phyloP scores from a whole-genome alignment of 2,888 invertebrate genomes.

The Eueremaeus valkanovi region DNA sequence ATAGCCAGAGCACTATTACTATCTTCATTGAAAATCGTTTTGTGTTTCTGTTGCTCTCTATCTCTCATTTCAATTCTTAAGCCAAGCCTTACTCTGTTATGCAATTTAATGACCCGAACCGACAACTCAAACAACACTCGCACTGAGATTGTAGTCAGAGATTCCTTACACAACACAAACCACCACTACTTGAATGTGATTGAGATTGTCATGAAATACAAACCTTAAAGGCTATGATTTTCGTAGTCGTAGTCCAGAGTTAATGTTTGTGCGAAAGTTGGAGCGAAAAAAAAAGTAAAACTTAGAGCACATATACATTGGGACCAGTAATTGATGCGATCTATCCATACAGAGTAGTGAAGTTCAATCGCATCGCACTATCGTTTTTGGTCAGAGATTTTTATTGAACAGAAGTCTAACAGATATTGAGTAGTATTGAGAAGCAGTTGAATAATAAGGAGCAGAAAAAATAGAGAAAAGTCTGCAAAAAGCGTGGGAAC shows the following conservation, averaged over 20 bases:
- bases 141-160: slow-evolving; percentile 14
- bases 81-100: slow-evolving; percentile 30
- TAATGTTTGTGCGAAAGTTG: neutral
- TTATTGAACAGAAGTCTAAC: neutral
- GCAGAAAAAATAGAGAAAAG: neutral
- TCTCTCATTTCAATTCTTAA: neutral
- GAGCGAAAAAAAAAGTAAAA: neutral
- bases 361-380: slow-evolving; percentile 1
- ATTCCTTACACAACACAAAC: slow-evolving; percentile 3
- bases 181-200: slow-evolving; percentile 4
- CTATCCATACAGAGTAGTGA: neutral
- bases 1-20: too few relatives aligned
- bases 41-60: neutral
- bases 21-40: neutral
- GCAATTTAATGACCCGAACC: slow-evolving; percentile 33
- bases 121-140: slow-evolving; percentile 13
- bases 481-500: slow-evolving; percentile 29
- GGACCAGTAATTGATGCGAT: neutral
- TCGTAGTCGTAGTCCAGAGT: neutral
- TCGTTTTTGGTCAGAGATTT: slow-evolving; percentile 3
- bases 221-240: neutral
- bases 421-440: neutral
- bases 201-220: neutral
- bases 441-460: neutral
- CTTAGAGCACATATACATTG: neutral